Base-by-base conservation (phyloP, 2,113 vertebrate genomes). In the Tricholaema leucomelas region DNA sequence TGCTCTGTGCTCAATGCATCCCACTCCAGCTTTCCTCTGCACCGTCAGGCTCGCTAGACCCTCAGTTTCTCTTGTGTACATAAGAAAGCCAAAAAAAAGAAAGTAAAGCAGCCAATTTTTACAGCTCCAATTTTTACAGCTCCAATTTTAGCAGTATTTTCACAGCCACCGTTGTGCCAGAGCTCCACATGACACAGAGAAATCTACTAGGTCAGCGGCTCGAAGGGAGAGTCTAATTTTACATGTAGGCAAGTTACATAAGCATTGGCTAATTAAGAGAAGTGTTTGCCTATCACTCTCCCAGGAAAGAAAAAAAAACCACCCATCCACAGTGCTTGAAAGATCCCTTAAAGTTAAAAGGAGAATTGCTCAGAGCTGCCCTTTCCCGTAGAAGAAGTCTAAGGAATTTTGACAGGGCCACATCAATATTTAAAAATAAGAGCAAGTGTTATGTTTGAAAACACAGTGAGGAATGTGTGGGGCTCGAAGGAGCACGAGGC, bases 171-270 rank as follows among this genome's bases (percentile, higher is more conserved):
- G 85, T 97, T 97, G 91, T 97, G 92, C 91, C 92, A 94, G 81
- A 86, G 69, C 85, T 89, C 84, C 80, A 72, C 81, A 95, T 96
- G 96, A 97, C 94, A 97, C 94, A 96, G 93, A 87, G 90, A 93
- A 95, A 90, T 94, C 85, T 91, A 95, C 95, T 92, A 95, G 94
- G 95, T 95, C 97, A 96, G 94, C 86, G 90, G 95, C 91, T 95
- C 85, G 95, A 88, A 96, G 95, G 94, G 61, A 89, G 87, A 92
- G 91, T 90, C 96, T 97, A 96, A 97, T 98, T 98, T 97, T 97
- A 94, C 93, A 95, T 92, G 94, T 92, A 48, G 33, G 90, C 86
- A 80, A 91, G 79, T 96, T 93, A 69, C 74, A 85, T 96, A 97
- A 96, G 79, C 90, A 28, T 94, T 94, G 94, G 93, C 95, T 97